Percentiles rank a stretch among this genome's conserved stretches.
Evolutionary conservation across 2,888 invertebrate genomes (phyloP).

Genomic region (Trissonchulus latispiculum): DNA sequence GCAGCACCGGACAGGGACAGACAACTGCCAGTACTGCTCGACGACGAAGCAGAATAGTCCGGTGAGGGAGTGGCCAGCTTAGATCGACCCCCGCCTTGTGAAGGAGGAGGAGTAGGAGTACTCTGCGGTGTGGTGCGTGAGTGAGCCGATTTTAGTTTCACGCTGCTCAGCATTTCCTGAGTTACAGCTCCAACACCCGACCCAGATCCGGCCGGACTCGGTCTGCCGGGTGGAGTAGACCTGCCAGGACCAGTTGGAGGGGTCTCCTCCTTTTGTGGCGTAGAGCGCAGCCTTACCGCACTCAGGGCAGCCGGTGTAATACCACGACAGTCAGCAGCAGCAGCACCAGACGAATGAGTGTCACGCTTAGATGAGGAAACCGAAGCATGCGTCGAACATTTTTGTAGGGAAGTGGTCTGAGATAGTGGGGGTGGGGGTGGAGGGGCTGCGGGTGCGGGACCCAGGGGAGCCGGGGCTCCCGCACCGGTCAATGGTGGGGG

Average conservation of each 20-base stretch:
- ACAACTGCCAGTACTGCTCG: too few species aligned
- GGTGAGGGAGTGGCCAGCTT: not conserved
- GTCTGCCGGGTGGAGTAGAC: not conserved
- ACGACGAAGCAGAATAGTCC: not conserved
- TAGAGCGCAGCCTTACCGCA: slow-evolving; percentile 15
- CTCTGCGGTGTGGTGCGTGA: not conserved
- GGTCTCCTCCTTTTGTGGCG: not conserved
- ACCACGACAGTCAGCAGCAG: slow-evolving; percentile 27
- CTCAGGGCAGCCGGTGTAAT: slow-evolving; percentile 29
- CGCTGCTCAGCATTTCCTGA: not conserved
- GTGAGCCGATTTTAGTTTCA: not conserved
- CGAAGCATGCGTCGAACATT: slow-evolving; percentile 30
- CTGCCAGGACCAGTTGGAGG: not conserved
- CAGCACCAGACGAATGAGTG: slow-evolving; percentile 21
- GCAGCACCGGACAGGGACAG: too few species aligned
- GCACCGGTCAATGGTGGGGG: slow-evolving; percentile 33
- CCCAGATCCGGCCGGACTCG: too few species aligned
- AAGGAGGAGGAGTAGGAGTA: not conserved
- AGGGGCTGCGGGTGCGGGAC: slow-evolving; percentile 63
- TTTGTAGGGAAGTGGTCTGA: slow-evolving; percentile 29
- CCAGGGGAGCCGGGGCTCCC: slow-evolving; percentile 56
- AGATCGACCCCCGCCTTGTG: too few species aligned
- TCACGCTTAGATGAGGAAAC: slow-evolving; percentile 41
- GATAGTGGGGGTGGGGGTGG: slow-evolving; percentile 43
- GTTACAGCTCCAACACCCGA: not conserved